Evolutionary conservation across 2,888 invertebrate species (phyloP).

Genomic region (Octodonta nipae): DNA sequence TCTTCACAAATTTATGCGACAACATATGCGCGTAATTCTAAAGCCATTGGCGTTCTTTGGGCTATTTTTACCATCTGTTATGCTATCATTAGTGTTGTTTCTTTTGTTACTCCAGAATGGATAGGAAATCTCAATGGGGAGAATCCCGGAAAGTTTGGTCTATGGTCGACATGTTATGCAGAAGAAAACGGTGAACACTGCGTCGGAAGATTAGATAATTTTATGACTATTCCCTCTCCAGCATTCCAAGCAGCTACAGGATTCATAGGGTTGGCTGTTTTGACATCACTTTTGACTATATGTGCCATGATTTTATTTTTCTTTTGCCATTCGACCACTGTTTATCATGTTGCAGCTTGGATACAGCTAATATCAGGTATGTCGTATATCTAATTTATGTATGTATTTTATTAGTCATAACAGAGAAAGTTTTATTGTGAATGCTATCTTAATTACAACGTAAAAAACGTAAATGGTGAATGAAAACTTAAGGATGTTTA

Average conservation of each 20-base stretch:
- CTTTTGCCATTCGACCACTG: constrained; percentile 83
- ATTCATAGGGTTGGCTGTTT: constrained; percentile 73
- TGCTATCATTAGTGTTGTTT: constrained; percentile 86
- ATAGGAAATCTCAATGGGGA: constrained; percentile 66
- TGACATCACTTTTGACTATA: constrained; percentile 74
- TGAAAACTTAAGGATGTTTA: too few relatives aligned
- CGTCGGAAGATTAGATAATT: constrained; percentile 69
- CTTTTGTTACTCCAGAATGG: constrained; percentile 82
- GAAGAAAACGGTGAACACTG: constrained; percentile 70
- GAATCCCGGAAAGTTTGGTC: constrained; percentile 80
- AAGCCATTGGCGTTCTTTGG: constrained; percentile 94
- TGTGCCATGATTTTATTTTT: constrained; percentile 83
- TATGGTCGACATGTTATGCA: constrained; percentile 77
- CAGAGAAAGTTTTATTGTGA: too few relatives aligned
- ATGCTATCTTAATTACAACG: too few relatives aligned
- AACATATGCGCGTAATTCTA: constrained; percentile 80
- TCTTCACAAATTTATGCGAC: constrained; percentile 82
- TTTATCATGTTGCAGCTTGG: constrained; percentile 89
- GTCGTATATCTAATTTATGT: too few relatives aligned
- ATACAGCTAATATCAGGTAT: constrained; percentile 90
- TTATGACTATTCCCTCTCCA: constrained; percentile 61
- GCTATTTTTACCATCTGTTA: constrained; percentile 95
- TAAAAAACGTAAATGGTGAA: too few relatives aligned
- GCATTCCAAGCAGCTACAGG: constrained; percentile 79
- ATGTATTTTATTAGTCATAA: too few relatives aligned